phyloP scores from a whole-genome alignment of 2,797 vertebrate genomes.

The Botia kubotai region DNA sequence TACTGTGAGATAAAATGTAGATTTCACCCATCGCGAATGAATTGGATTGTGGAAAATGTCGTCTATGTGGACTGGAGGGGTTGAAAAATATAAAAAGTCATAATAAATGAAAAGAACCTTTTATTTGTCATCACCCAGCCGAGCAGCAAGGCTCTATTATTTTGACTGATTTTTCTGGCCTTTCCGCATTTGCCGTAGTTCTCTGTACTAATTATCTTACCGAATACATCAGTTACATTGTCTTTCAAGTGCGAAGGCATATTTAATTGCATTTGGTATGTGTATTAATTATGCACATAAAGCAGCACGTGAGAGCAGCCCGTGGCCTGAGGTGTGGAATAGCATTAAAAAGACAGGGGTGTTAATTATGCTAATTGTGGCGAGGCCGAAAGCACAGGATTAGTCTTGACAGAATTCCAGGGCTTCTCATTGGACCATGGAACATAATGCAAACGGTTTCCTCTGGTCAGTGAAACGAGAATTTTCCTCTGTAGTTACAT shows the following conservation, averaged over 20 bases:
- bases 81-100: not conserved
- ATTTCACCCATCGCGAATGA: not conserved
- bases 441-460: not conserved
- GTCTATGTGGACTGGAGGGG: not conserved
- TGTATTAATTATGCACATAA: constrained; percentile 64
- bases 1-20: not conserved
- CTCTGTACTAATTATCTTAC: constrained; percentile 50
- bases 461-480: not conserved
- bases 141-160: not conserved
- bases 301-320: constrained; percentile 40
- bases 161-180: constrained; percentile 36
- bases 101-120: constrained; percentile 38
- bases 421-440: constrained; percentile 20
- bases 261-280: constrained; percentile 61
- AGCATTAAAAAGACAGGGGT: constrained; percentile 63
- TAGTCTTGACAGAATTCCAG: constrained; percentile 39
- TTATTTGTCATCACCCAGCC: not conserved
- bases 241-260: constrained; percentile 56
- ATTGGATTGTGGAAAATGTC: not conserved
- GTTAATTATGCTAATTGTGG: constrained; percentile 55
- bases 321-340: constrained; percentile 52
- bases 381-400: constrained; percentile 37
- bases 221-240: constrained; percentile 55
- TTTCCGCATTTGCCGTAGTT: constrained; percentile 29
- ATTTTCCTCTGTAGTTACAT: not conserved